Evolutionary conservation across 2,113 vertebrate genomes (phyloP), one percentile per base, ranked within the genome.

Genomic region (Microcebus jonahi): DNA sequence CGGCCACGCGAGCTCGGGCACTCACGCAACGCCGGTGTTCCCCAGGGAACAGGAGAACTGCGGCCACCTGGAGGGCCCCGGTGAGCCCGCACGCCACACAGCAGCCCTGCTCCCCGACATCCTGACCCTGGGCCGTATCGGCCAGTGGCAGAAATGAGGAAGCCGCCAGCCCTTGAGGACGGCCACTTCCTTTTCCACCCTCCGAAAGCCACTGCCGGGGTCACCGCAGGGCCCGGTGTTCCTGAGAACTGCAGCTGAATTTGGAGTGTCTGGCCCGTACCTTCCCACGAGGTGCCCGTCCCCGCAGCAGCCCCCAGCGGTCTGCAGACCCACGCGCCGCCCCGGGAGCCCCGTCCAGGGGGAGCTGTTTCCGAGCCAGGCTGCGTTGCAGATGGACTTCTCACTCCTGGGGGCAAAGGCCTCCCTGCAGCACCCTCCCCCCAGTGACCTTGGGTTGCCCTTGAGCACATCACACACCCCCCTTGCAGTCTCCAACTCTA

Each of bases 11-110:
- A 39, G 73, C 71, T 42, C 42, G 20, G 67, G 27, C 34, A 0
- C 2, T 21, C n/a, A 0, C 1, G 21, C 14, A 48, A 27, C 34
- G 65, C 0, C 0, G 45, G 6, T 71, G 63, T 36, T 57, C 45
- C 65, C n/a, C 5, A 17, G 20, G 4, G 17, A 34, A 36, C 5
- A 9, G 20, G 13, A 53, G 45, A 20, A 18, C 21, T 6, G 31
- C 50, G 8, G 57, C 8, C 20, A 17, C 50, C 2, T 7, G 1
- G 29, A 0, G 3, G 34, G 61, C 17, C 36, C 36, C n/a, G 3
- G 63, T 0, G 50, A 53, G 61, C 63, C 53, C 3, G 0, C 12
- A 14, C 0, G 3, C 1, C 7, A 3, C 23, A 0, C n/a, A 13
- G 21, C 79, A 20, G 34, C 70, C 34, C 34, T 0, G 7, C 27